These are phyloP conservation scores for Paralvinella palmiformis DNA, from an alignment of 1,140 invertebrate species.

Conservation along the genomic window DNA sequence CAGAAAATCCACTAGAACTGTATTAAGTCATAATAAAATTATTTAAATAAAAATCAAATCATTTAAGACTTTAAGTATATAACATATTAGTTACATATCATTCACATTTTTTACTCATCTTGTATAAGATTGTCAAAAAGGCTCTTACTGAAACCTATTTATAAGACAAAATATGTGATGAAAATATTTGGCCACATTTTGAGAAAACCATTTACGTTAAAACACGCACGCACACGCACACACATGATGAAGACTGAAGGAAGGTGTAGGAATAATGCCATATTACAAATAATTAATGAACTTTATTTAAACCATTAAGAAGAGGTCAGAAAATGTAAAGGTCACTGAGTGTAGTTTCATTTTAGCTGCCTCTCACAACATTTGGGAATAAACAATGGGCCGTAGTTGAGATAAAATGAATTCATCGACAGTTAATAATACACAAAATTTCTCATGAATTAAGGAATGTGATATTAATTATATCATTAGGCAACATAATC, in stretches of 20 bases:
- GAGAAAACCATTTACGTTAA: too few species aligned
- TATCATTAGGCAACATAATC: not conserved
- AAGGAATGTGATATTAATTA: not conserved
- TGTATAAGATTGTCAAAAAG: too few species aligned
- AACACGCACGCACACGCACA: too few species aligned
- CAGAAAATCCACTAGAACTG: not conserved
- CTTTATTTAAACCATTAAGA: constrained; percentile 1
- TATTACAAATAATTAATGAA: too few species aligned
- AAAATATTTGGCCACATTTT: too few species aligned
- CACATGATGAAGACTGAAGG: too few species aligned
- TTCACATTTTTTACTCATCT: too few species aligned
- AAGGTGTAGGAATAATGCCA: too few species aligned
- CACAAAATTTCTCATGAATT: not conserved
- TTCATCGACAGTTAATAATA: not conserved
- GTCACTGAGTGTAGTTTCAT: not conserved
- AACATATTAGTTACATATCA: too few species aligned
- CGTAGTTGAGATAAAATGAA: not conserved
- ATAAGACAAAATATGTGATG: too few species aligned
- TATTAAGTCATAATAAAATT: not conserved
- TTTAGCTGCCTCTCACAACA: not conserved
- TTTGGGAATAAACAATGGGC: not conserved
- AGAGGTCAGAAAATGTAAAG: not conserved
- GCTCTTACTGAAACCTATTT: too few species aligned
- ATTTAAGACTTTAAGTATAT: too few species aligned
- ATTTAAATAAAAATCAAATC: not conserved